A percentile compares a stretch with the other conserved stretches of the same genome.
These are phyloP conservation scores for Cyphomyrus discorhynchus DNA, from an alignment of 2,113 vertebrate species.

Conservation along the genomic window DNA sequence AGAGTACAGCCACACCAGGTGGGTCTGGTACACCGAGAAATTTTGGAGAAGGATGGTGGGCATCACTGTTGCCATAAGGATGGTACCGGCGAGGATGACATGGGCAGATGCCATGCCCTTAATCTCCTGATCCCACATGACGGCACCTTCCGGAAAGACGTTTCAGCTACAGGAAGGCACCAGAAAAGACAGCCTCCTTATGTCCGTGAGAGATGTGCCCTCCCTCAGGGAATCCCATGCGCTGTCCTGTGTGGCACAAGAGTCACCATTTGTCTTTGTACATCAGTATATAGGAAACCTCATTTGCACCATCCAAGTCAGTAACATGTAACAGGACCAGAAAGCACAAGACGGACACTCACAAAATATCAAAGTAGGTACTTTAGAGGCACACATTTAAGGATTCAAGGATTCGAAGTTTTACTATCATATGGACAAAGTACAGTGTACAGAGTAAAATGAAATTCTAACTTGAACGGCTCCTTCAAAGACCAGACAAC, in stretches of 20 bases:
- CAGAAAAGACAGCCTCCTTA: not conserved
- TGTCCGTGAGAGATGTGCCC: not conserved
- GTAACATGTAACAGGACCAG: not conserved
- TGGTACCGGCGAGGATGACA: slow-evolving; percentile 59
- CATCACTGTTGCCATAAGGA: slow-evolving; percentile 64
- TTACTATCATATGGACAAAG: too few relatives aligned
- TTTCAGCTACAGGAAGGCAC: not conserved
- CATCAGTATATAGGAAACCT: not conserved
- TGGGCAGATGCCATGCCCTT: slow-evolving; percentile 73
- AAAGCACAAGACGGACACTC: not conserved
- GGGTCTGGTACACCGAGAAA: slow-evolving; percentile 76
- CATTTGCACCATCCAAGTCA: not conserved
- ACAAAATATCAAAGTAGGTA: not conserved
- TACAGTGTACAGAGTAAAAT: too few relatives aligned
- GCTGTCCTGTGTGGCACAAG: not conserved
- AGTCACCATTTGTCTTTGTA: not conserved
- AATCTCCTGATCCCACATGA: slow-evolving; percentile 76
- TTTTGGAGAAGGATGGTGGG: slow-evolving; percentile 65
- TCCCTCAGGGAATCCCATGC: not conserved
- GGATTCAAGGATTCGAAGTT: not conserved
- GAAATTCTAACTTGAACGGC: too few relatives aligned
- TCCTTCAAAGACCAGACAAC: too few relatives aligned
- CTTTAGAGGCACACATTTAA: not conserved
- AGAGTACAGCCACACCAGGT: slow-evolving; percentile 76
- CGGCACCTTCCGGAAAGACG: not conserved